These are phyloP conservation scores for Sinella curviseta DNA, from an alignment of 1,140 invertebrate species.

Conservation along the genomic window DNA sequence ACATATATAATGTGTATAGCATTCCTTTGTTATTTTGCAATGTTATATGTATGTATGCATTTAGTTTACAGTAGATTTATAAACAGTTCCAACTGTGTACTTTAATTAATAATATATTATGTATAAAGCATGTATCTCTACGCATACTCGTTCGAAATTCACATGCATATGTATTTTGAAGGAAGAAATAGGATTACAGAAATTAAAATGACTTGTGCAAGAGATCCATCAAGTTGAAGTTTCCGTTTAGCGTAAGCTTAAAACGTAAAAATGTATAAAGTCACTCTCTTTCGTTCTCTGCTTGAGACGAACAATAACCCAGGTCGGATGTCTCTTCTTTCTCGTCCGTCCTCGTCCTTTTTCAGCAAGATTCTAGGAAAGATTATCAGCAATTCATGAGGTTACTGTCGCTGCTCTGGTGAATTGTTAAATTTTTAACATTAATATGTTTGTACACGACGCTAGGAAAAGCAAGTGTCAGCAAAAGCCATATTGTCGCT, in stretches of 20 bases:
- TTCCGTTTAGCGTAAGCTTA: not conserved
- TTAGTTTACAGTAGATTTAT: no score
- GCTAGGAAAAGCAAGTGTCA: not conserved
- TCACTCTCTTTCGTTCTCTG: no score
- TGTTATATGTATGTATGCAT: no score
- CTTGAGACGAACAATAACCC: no score
- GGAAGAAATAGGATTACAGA: not conserved
- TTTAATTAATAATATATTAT: no score
- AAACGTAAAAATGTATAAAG: not conserved
- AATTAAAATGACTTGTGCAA: conserved; percentile 4
- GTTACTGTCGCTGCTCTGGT: not conserved
- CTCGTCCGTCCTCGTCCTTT: not conserved
- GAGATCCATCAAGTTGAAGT: not conserved
- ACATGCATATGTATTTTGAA: not conserved
- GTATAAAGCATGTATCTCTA: not conserved
- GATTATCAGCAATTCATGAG: conserved; percentile 25
- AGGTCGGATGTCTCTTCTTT: not conserved
- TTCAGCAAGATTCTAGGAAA: not conserved
- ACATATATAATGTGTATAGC: no score
- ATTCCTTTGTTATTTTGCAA: no score
- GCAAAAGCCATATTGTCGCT: not conserved
- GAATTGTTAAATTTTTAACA: conserved; percentile 7
- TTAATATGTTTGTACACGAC: not conserved
- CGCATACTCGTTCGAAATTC: not conserved
- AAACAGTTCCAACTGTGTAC: no score